Evolutionary conservation across 2,888 invertebrate genomes (phyloP).

Genomic region (Ophion ventricosus): DNA sequence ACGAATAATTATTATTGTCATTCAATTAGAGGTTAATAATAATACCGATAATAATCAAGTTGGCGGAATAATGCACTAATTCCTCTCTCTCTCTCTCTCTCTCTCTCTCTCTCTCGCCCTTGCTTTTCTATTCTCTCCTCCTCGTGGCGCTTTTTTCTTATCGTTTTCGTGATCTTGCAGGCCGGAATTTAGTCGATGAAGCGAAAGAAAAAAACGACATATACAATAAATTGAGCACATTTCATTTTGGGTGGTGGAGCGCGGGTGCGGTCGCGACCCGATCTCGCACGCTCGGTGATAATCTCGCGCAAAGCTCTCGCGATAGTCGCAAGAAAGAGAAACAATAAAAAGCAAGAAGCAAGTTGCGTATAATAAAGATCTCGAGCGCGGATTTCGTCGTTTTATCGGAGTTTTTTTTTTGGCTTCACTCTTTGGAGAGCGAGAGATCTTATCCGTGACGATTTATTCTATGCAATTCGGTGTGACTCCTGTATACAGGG

Average conservation of each 20-base stretch:
- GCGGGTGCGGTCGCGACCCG: background rate
- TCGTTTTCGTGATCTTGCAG: constrained; percentile 41
- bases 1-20: too few relatives aligned
- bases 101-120: background rate
- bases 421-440: background rate
- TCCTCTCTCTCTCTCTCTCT: background rate
- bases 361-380: constrained; percentile 44
- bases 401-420: constrained; percentile 3
- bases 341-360: background rate
- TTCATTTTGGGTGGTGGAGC: constrained; percentile 24
- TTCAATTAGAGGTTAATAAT: too few relatives aligned
- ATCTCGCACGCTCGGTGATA: constrained; percentile 8
- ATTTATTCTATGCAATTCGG: constrained; percentile 38
- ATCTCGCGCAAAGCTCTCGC: constrained; percentile 11
- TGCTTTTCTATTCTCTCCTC: constrained; percentile 15
- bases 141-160: constrained; percentile 18
- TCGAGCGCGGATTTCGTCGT: constrained; percentile 14
- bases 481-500: background rate
- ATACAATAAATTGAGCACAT: constrained; percentile 39
- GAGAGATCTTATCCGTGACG: constrained; percentile 35
- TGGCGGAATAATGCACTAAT: background rate
- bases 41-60: too few relatives aligned
- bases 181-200: constrained; percentile 42
- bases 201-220: background rate
- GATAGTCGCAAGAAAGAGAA: constrained; percentile 34